These are phyloP conservation scores for Colaptes auratus DNA, from an alignment of 2,113 vertebrate genomes.

Conservation along the genomic window DNA sequence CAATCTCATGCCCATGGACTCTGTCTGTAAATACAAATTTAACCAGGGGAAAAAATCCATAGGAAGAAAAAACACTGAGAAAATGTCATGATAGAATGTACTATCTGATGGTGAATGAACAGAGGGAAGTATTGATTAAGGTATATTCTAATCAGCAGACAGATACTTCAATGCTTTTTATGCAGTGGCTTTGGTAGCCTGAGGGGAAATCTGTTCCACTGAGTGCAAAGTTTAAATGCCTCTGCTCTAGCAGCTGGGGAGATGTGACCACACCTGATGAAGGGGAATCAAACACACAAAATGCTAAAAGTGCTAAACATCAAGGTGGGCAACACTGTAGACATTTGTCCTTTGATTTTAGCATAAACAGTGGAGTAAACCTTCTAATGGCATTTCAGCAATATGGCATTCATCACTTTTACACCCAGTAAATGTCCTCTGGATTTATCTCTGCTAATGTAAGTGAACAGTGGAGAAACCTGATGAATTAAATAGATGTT, in stretches of 20 bases:
- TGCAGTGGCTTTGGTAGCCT: conserved; percentile 33
- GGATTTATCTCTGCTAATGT: neutral
- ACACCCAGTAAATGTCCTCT: neutral
- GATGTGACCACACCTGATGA: neutral
- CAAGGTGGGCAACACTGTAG: neutral
- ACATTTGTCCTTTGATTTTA: neutral
- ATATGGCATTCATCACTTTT: neutral
- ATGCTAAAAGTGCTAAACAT: neutral
- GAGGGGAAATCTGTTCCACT: conserved; percentile 15
- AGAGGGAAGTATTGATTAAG: conserved; percentile 70
- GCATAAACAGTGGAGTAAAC: neutral
- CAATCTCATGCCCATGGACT: no score
- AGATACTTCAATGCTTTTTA: conserved; percentile 52
- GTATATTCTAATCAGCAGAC: conserved; percentile 66
- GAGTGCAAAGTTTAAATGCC: conserved; percentile 50
- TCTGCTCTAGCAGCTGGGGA: neutral
- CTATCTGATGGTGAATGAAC: conserved; percentile 56
- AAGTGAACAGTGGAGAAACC: neutral
- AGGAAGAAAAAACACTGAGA: conserved; percentile 10
- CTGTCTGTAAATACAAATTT: neutral
- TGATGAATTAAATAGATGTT: neutral
- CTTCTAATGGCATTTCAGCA: neutral
- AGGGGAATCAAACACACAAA: neutral
- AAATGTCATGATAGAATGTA: conserved; percentile 1
- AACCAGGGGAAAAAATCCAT: conserved; percentile 48